Percentiles rank a stretch among this genome's conserved stretches.
Evolutionary conservation across 2,888 invertebrate species (phyloP).

Genomic region (Drosophila emarginata): DNA sequence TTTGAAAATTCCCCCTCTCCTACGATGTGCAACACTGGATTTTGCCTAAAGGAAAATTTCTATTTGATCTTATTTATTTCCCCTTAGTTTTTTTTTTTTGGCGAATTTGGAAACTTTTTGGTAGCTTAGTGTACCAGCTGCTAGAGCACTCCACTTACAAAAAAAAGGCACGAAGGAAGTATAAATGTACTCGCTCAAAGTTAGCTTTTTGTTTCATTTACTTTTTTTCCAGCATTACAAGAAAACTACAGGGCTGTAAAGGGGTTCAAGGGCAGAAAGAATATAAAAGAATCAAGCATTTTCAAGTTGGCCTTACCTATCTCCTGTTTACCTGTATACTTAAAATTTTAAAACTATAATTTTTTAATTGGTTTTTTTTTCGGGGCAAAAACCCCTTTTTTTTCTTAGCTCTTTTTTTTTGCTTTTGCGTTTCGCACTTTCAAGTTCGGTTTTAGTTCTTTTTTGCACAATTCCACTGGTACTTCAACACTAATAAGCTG

Average conservation of each 20-base stretch:
- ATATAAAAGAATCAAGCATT: conserved; percentile 16
- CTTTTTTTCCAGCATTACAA: conserved; percentile 32
- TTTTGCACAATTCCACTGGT: conserved; percentile 45
- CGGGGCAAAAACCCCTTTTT: conserved; percentile 48
- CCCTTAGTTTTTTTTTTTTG: not conserved
- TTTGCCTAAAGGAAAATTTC: not conserved
- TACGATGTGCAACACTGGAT: conserved; percentile 16
- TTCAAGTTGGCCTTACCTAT: conserved; percentile 13
- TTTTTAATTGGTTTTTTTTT: not conserved
- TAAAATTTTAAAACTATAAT: not conserved
- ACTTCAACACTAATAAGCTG: conserved; percentile 41
- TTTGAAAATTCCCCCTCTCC: conserved; percentile 1
- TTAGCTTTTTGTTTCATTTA: not conserved
- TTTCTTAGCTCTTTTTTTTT: conserved; percentile 8
- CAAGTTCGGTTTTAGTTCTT: conserved; percentile 30
- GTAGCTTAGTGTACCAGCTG: conserved; percentile 54
- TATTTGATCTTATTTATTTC: not conserved
- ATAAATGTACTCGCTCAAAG: conserved; percentile 37
- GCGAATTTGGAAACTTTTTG: not conserved
- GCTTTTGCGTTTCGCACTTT: conserved; percentile 40
- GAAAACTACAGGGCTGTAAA: conserved; percentile 23
- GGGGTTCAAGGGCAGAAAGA: conserved; percentile 11
- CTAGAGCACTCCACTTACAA: conserved; percentile 51
- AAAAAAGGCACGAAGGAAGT: conserved; percentile 15
- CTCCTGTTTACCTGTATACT: conserved; percentile 10